Base-by-base conservation (phyloP, 2,888 invertebrate genomes). In the Melieria omissa region DNA sequence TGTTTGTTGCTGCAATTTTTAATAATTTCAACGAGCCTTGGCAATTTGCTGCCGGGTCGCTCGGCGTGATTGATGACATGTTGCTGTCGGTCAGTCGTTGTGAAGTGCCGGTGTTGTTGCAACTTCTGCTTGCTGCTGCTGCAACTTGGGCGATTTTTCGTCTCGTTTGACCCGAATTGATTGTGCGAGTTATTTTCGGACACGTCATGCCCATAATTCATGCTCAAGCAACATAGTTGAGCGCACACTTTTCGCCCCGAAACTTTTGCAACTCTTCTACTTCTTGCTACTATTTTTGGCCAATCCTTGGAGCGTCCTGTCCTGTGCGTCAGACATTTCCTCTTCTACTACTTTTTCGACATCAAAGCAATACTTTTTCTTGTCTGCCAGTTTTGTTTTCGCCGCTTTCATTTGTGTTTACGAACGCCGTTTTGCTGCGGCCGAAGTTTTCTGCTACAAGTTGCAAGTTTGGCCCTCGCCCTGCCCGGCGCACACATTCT, bases 201-300 rank as follows among this genome's bases (percentile, higher is more conserved):
- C 64, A 42, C 16, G n/a, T 52, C 54, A 52, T 65, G 52, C 54
- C 14, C 64, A 65, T 65, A 54, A 65, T 54, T 65, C 64, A 65
- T 54, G 52, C 52, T 65, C 10, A 57, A 57, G 9, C 16, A 29
- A 9, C 16, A 45, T 46, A 62, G 47, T 62, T 46, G 62, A 3
- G 14, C 44, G 60, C 60, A 41, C 60, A 60, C 60, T 29, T 60
- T 8, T 41, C 0, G 8, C 5, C 10, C 10, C 44, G 9, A 10
- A 41, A 29, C 10, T 60, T 41, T 60, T 5, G 4, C 10, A 7
- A 12, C 4, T 29, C 41, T 41, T 0, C 10, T 58, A 42, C 5
- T 12, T 16, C 5, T 41, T 42, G 41, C 62, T 62, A 14, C 29
- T 9, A 4, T 7, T 47, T 16, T 3, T 41, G 6, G 14, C 3